phyloP scores from a whole-genome alignment of 1,140 invertebrate genomes.

The Aphis craccivora region DNA sequence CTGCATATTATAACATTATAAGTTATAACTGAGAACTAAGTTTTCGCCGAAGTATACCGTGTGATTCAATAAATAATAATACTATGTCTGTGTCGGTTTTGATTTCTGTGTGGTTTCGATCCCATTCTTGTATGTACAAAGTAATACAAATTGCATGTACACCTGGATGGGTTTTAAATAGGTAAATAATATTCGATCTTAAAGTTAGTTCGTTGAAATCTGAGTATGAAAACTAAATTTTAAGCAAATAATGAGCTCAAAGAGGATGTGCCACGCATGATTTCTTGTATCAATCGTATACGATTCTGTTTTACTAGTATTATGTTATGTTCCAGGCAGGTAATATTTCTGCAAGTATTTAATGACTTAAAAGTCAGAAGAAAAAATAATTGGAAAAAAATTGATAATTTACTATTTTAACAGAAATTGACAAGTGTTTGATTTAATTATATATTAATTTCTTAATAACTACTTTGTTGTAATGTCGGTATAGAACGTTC shows the following conservation, averaged over 20 bases:
- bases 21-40: no score
- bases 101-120: background rate
- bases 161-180: no score
- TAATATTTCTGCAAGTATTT: background rate
- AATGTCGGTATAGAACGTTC: background rate
- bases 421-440: background rate
- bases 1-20: no score
- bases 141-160: no score
- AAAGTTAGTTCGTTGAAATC: background rate
- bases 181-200: no score
- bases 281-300: background rate
- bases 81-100: background rate
- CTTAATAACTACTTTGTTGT: background rate
- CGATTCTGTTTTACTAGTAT: background rate
- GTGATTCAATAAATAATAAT: background rate
- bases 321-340: background rate
- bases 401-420: background rate
- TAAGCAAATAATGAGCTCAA: background rate
- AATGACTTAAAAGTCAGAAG: background rate
- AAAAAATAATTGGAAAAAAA: background rate
- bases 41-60: no score
- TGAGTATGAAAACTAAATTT: background rate
- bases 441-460: background rate
- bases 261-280: background rate
- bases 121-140: no score